Conservation (phyloP, 2,113 vertebrate genomes). For the Diadophis punctatus region DNA sequence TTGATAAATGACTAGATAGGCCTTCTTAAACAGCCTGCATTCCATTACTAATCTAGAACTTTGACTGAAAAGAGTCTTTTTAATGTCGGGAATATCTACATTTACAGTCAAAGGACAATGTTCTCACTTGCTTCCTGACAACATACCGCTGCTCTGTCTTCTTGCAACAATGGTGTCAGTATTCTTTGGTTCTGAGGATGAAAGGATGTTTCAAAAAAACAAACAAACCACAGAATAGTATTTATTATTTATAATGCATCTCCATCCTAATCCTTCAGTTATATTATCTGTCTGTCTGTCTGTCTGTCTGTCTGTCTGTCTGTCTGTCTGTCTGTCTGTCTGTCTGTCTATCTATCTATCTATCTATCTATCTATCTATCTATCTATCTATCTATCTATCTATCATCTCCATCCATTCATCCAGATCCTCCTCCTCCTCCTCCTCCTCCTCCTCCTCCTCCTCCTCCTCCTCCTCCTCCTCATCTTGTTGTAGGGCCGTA, state of each 20-base stretch:
- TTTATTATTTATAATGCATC: conserved; percentile 78
- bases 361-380: too few species aligned
- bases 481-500: too few species aligned
- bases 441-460: too few species aligned
- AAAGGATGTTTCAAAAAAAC: neutral
- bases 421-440: too few species aligned
- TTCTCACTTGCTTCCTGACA: conserved; percentile 63
- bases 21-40: neutral
- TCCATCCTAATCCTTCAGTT: conserved; percentile 59
- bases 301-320: too few species aligned
- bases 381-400: neutral
- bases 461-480: too few species aligned
- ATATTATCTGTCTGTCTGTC: neutral
- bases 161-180: conserved; percentile 50
- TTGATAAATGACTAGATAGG: neutral
- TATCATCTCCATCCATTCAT: too few species aligned
- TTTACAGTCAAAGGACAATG: conserved; percentile 50
- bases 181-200: conserved; percentile 63
- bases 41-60: neutral
- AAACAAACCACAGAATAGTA: conserved; percentile 67
- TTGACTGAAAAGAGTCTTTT: neutral
- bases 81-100: conserved; percentile 39
- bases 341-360: too few species aligned
- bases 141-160: conserved; percentile 52
- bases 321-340: too few species aligned